These are phyloP conservation scores for Tiphia femorata DNA, from an alignment of 2,888 invertebrate species.

Conservation along the genomic window DNA sequence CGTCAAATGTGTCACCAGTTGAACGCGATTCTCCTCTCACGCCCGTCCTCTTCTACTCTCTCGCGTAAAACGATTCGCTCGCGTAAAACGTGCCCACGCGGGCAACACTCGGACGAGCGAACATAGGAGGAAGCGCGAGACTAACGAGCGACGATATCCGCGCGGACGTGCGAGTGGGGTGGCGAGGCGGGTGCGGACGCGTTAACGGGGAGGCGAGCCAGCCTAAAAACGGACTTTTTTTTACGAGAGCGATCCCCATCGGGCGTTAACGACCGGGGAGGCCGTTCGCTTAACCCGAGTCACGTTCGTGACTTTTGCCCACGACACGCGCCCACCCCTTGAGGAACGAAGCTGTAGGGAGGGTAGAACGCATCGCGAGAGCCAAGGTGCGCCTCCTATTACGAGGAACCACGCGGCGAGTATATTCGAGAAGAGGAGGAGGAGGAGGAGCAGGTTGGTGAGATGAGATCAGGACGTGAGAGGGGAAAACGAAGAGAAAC, in stretches of 20 bases:
- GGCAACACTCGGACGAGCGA: no score
- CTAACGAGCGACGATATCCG: background rate
- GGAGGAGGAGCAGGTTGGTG: background rate
- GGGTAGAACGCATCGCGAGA: conserved; percentile 3
- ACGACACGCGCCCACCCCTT: conserved; percentile 18
- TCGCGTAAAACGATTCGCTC: no score
- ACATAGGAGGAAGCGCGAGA: background rate
- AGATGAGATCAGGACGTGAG: conserved; percentile 1
- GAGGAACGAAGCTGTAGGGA: conserved; percentile 22
- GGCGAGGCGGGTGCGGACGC: background rate
- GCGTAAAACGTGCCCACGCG: no score
- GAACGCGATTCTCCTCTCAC: no score
- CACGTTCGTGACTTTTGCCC: conserved; percentile 41
- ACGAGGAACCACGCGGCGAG: conserved; percentile 17
- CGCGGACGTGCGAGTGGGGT: background rate
- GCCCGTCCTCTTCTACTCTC: no score
- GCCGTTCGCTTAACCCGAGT: conserved; percentile 21
- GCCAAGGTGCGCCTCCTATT: conserved; percentile 32
- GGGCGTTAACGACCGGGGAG: conserved; percentile 18
- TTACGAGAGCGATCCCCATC: conserved; percentile 7
- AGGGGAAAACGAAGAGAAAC: background rate
- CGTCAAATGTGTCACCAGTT: no score
- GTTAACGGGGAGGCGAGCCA: background rate
- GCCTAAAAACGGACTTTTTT: conserved; percentile 4
- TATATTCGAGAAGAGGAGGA: conserved; percentile 14